Base-by-base conservation (phyloP, 1,140 invertebrate species). In the Venturia canescens region DNA sequence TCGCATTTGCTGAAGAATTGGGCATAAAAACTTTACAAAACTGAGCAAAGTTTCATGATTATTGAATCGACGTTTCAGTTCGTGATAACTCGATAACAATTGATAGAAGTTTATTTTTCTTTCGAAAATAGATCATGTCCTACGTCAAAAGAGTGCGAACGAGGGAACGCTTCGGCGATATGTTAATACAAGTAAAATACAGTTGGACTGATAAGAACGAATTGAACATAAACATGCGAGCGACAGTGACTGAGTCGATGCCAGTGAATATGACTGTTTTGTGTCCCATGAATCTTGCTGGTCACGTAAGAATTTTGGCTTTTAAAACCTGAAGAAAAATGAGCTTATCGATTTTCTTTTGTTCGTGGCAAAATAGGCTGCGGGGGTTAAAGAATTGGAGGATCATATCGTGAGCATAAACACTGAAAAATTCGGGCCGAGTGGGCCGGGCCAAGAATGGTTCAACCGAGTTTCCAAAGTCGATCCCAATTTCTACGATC, bases 241-340 rank as follows among this genome's bases (percentile, higher is more conserved):
- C 94, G 0, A 92, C 90, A 6, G 92, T 93, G 0, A 94, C 93
- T 0, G 91, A 93, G 83, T 86, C 93, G 1, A 96, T 94, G 2
- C 92, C 93, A 5, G 89, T 95, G 2, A 95, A 95, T 86, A 86
- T 96, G 26, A 94, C 94, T 1, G 94, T 94, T 88, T 93, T 95
- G 86, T 92, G 93, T 21, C 95, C 95, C 83, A 96, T 96, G 85
- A 96, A 96, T 89, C 88, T 96, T 9, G 94, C 92, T 44, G 95
- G 95, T 6, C 94, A 95, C 85, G 88, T 87, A 83, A 86, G 87
- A 75, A 23, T 44, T 53, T 53, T 72, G n/a, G n/a, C n/a, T 63
- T 70, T 38, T 48, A 38, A 57, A 67, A 9, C 29, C 27, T 18
- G 21, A 57, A 57, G 9, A 5, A 57, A n/a, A 57, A 13, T 18